Conservation (phyloP, 2,888 invertebrate species). For the Chrysodeixis includens region DNA sequence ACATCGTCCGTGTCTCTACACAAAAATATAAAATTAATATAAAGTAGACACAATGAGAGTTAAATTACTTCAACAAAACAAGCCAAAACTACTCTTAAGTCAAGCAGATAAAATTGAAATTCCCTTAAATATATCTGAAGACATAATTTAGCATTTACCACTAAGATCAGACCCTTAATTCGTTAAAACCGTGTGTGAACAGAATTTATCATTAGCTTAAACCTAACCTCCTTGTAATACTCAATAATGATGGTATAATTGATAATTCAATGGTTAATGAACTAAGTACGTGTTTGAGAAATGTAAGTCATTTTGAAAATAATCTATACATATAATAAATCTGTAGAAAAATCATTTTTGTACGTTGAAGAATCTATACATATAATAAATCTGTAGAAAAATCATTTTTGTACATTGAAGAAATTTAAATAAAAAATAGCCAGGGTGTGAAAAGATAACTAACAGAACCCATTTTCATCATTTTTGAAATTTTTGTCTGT, state of each 20-base stretch:
- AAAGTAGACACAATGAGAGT: no score
- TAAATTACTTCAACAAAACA: not conserved
- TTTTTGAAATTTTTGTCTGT: no score
- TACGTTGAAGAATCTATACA: no score
- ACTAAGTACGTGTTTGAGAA: constrained; percentile 15
- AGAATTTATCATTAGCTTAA: constrained; percentile 75
- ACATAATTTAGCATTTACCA: constrained; percentile 20
- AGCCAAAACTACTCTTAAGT: not conserved
- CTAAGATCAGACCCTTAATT: constrained; percentile 63
- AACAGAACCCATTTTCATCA: no score
- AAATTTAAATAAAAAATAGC: no score
- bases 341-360: no score
- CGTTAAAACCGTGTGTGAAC: constrained; percentile 71
- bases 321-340: no score
- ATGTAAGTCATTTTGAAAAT: not conserved
- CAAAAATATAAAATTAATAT: no score
- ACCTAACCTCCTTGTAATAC: constrained; percentile 51
- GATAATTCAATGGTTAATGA: constrained; percentile 37
- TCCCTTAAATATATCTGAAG: not conserved
- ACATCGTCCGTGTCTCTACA: no score
- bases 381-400: no score
- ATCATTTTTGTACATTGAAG: no score
- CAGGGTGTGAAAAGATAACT: no score
- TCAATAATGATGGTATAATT: constrained; percentile 52
- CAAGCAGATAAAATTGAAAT: not conserved